These are phyloP conservation scores for Alcedo quadribrachys DNA, from an alignment of 2,797 vertebrate genomes.

Conservation along the genomic window DNA sequence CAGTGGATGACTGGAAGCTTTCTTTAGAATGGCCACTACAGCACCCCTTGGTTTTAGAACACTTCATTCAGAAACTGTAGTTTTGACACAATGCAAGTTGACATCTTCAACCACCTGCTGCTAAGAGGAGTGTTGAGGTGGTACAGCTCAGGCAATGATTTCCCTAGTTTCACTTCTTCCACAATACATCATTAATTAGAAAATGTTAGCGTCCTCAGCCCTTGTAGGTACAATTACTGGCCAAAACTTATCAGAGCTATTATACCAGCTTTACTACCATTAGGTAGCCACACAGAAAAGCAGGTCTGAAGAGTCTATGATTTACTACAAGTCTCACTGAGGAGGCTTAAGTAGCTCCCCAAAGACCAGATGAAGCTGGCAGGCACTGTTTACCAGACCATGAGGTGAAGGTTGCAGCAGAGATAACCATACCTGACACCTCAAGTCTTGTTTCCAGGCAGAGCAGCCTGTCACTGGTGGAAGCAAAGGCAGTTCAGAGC, in stretches of 20 bases:
- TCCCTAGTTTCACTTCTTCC: not conserved
- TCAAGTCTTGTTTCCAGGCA: not conserved
- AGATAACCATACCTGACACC: not conserved
- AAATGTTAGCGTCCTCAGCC: not conserved
- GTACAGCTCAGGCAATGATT: not conserved
- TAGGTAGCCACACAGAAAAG: not conserved
- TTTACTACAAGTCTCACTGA: not conserved
- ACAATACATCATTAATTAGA: accelerated
- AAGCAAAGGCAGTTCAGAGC: not conserved
- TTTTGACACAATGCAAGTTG: not conserved
- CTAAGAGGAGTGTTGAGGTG: not conserved
- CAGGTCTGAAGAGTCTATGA: not conserved
- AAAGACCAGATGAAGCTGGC: not conserved
- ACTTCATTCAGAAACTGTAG: not conserved
- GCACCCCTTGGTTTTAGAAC: not conserved
- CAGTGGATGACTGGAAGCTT: not conserved
- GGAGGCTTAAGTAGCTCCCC: not conserved
- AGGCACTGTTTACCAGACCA: not conserved
- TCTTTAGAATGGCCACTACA: not conserved
- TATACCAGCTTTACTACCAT: not conserved
- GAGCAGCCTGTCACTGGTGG: not conserved
- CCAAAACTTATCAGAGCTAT: not conserved
- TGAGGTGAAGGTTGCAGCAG: not conserved
- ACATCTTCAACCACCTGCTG: not conserved
- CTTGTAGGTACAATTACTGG: not conserved